Evolutionary conservation across 1,140 invertebrate species (phyloP).

Genomic region (Ridgeia piscesae): DNA sequence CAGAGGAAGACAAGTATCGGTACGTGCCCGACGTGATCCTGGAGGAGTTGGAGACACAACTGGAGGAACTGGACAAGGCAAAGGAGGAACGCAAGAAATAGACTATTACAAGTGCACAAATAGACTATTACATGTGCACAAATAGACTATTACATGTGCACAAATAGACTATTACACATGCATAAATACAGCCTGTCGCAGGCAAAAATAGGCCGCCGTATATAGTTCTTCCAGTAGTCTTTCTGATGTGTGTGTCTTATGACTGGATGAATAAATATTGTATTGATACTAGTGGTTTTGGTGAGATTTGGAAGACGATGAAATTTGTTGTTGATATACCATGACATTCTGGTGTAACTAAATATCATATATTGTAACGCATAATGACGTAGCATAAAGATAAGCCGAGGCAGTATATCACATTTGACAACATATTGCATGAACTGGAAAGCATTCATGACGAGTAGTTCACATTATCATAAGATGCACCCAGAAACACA

Average conservation of each 20-base stretch:
- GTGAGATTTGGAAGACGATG: background rate
- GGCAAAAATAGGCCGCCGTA: background rate
- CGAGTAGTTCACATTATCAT: background rate
- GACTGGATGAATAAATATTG: background rate
- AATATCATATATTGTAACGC: background rate
- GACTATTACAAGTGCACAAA: background rate
- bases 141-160: no score
- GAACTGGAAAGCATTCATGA: background rate
- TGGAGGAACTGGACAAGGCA: slow-evolving; percentile 35
- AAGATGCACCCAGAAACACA: background rate
- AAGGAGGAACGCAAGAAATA: slow-evolving; percentile 34
- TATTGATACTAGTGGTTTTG: background rate
- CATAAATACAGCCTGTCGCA: background rate
- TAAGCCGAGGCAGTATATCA: background rate
- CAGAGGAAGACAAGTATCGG: slow-evolving; percentile 38
- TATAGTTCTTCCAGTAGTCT: background rate
- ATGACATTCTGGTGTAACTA: background rate
- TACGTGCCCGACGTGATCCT: slow-evolving; percentile 42
- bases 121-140: no score
- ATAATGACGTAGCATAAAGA: background rate
- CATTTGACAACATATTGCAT: background rate
- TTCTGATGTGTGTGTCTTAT: background rate
- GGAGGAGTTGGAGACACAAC: slow-evolving; percentile 33
- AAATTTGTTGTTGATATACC: background rate
- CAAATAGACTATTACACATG: slow-evolving; percentile 10